These are phyloP conservation scores for Lithobates pipiens DNA, from an alignment of 2,797 vertebrate species.

Conservation along the genomic window DNA sequence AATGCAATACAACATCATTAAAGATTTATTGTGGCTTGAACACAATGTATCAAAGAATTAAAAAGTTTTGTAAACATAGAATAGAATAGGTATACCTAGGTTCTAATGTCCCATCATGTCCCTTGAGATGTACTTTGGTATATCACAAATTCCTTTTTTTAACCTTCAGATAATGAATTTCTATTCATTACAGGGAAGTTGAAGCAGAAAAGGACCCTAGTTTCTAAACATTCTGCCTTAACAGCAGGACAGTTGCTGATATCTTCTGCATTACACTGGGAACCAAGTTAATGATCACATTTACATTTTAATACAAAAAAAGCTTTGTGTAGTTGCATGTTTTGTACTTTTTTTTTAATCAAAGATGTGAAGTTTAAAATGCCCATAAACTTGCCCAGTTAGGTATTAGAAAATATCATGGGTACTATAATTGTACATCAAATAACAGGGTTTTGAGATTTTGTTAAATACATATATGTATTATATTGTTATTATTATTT, in stretches of 20 bases:
- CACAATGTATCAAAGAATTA: conserved; percentile 18
- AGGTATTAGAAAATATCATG: too few relatives aligned
- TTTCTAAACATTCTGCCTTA: conserved; percentile 43
- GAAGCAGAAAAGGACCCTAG: conserved; percentile 23
- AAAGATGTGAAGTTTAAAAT: conserved; percentile 4
- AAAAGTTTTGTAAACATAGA: neutral
- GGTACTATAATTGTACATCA: neutral
- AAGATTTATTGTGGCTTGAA: conserved; percentile 31
- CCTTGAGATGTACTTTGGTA: conserved; percentile 30
- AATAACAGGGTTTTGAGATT: too few relatives aligned
- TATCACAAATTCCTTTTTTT: conserved; percentile 35
- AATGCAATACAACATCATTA: conserved; percentile 33
- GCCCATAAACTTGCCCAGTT: neutral
- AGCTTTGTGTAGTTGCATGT: neutral
- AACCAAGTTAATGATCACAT: conserved; percentile 53
- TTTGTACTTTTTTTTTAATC: conserved; percentile 22
- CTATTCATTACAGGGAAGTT: conserved; percentile 41
- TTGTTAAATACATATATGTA: too few relatives aligned
- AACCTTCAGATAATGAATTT: conserved; percentile 52
- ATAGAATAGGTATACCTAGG: conserved; percentile 28
- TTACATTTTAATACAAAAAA: conserved; percentile 51
- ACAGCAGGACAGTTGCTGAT: conserved; percentile 45
- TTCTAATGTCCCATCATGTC: neutral
- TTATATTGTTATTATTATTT: neutral
- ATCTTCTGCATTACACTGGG: conserved; percentile 25